A percentile compares a stretch with the other conserved stretches of the same genome.
Evolutionary conservation across 2,797 vertebrate species (phyloP).

Genomic region (Avahi laniger): DNA sequence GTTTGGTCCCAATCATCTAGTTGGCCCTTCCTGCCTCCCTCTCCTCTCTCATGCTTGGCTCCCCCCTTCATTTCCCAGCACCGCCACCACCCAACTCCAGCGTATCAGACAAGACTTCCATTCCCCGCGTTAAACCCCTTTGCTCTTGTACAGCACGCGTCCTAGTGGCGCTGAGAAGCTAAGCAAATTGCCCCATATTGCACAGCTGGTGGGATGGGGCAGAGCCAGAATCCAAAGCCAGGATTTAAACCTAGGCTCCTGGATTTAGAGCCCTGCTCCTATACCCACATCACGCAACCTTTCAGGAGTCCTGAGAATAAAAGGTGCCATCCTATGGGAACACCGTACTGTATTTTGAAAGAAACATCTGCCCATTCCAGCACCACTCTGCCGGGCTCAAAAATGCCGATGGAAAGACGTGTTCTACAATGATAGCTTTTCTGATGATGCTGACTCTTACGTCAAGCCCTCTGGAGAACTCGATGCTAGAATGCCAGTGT

Average conservation of each 20-base stretch:
- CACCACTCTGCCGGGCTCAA: no score
- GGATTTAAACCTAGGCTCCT: neutral
- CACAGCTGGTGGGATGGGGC: no score
- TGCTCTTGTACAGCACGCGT: neutral
- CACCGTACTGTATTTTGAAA: neutral
- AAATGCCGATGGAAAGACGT: neutral
- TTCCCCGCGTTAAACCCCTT: no score
- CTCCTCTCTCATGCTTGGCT: neutral
- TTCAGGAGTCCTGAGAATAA: neutral
- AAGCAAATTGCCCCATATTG: neutral
- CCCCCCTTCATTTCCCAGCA: no score
- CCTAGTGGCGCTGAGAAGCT: neutral
- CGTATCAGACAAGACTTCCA: neutral
- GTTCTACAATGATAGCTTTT: neutral
- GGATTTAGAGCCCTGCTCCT: neutral
- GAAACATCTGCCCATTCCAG: neutral
- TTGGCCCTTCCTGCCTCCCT: neutral
- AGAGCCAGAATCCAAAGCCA: neutral
- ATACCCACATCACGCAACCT: neutral
- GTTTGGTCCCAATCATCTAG: rapidly evolving
- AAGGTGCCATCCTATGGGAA: neutral
- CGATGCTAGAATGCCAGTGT: neutral
- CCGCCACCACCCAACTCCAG: neutral
- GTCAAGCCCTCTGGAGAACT: neutral
- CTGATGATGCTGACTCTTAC: no score